phyloP scores from a whole-genome alignment of 1,140 invertebrate genomes.

The Protaetia brevitarsis region DNA sequence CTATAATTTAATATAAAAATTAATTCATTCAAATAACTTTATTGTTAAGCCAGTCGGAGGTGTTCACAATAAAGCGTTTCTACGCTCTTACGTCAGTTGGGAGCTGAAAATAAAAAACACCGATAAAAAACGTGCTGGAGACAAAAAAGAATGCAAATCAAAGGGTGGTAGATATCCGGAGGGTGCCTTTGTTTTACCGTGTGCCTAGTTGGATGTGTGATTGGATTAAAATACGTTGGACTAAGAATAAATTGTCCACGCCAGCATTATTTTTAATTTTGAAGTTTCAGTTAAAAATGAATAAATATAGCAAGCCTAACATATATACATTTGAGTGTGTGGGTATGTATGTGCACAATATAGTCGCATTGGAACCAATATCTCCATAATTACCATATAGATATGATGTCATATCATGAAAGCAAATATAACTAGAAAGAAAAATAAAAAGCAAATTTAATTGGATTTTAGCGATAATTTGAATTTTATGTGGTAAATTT shows the following conservation, averaged over 20 bases:
- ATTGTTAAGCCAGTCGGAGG: conserved; percentile 18
- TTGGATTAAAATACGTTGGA: not conserved
- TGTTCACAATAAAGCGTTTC: conserved; percentile 20
- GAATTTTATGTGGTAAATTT: not conserved
- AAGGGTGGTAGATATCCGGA: not conserved
- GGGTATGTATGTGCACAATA: too few relatives aligned
- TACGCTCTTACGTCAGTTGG: not conserved
- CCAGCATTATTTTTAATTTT: too few relatives aligned
- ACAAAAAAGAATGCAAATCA: not conserved
- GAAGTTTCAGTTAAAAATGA: too few relatives aligned
- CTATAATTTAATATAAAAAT: conserved; percentile 24
- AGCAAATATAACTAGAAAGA: not conserved
- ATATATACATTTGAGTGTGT: too few relatives aligned
- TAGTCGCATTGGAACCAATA: too few relatives aligned
- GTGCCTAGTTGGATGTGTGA: not conserved
- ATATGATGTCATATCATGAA: not conserved
- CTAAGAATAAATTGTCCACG: too few relatives aligned
- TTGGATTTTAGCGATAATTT: not conserved
- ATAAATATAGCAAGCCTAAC: too few relatives aligned
- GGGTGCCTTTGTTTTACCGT: conserved; percentile 1
- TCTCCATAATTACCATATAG: too few relatives aligned
- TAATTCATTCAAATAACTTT: conserved; percentile 21
- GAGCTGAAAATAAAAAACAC: not conserved
- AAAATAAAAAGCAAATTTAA: not conserved
- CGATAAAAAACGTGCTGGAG: not conserved